These are phyloP conservation scores for Conchocele bisecta DNA, from an alignment of 2,888 invertebrate species.

Conservation along the genomic window DNA sequence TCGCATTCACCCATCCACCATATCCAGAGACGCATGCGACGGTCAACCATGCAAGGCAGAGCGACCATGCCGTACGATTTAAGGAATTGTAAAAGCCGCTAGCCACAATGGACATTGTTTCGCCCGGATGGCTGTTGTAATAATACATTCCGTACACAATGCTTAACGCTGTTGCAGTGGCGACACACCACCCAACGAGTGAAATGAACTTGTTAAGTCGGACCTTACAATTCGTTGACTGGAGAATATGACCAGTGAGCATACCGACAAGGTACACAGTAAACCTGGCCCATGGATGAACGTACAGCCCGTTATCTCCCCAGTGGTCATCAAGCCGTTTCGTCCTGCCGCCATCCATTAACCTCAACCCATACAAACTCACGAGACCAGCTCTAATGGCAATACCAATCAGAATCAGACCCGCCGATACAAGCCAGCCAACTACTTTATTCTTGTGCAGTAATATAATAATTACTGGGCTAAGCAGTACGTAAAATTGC, in stretches of 20 bases:
- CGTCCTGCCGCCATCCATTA: not conserved
- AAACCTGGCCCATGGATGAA: slow-evolving; percentile 82
- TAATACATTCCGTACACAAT: slow-evolving; percentile 77
- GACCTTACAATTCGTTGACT: slow-evolving; percentile 59
- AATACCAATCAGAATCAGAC: slow-evolving; percentile 20
- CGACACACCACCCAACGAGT: slow-evolving; percentile 69
- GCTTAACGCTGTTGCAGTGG: slow-evolving; percentile 59
- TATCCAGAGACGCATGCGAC: slow-evolving; percentile 84
- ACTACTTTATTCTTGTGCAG: slow-evolving; percentile 3
- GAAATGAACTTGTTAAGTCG: slow-evolving; percentile 51
- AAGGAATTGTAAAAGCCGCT: slow-evolving; percentile 81
- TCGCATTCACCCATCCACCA: slow-evolving; percentile 89
- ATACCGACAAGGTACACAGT: slow-evolving; percentile 83
- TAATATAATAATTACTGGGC: slow-evolving; percentile 52
- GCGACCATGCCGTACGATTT: slow-evolving; percentile 83
- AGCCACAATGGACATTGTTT: slow-evolving; percentile 49
- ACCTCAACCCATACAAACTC: slow-evolving; percentile 23
- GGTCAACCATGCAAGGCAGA: slow-evolving; percentile 84
- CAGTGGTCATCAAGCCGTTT: slow-evolving; percentile 43
- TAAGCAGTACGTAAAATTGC: slow-evolving; percentile 70
- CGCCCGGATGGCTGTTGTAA: slow-evolving; percentile 63
- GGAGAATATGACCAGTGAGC: slow-evolving; percentile 80
- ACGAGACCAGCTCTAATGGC: slow-evolving; percentile 2
- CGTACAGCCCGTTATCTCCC: slow-evolving; percentile 68
- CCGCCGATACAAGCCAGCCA: slow-evolving; percentile 10